Evolutionary conservation across 2,888 invertebrate species (phyloP).

Genomic region (Polietes domitor): DNA sequence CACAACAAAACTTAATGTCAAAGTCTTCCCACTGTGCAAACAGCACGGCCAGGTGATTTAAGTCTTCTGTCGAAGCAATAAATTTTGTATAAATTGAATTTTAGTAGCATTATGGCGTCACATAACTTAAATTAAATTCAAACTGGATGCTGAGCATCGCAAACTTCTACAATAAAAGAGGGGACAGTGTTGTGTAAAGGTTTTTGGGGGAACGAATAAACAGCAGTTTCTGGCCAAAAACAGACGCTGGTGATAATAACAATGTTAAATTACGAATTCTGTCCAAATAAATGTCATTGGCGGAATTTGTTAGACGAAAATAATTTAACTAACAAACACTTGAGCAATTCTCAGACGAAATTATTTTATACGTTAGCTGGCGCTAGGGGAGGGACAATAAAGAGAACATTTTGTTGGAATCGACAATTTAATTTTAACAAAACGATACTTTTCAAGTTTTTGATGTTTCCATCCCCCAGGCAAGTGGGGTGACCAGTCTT

Average conservation of each 20-base stretch:
- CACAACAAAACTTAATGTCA: neutral
- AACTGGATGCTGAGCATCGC: neutral
- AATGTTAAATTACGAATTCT: constrained; percentile 21
- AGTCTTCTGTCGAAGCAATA: constrained; percentile 32
- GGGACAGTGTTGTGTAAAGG: no score
- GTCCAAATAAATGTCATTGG: constrained; percentile 16
- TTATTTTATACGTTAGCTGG: neutral
- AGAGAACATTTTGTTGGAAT: neutral
- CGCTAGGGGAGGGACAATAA: neutral
- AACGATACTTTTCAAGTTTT: neutral
- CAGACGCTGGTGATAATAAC: constrained; percentile 1
- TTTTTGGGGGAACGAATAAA: no score
- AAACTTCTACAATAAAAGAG: neutral
- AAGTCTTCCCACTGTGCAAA: constrained; percentile 32
- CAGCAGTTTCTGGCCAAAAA: neutral
- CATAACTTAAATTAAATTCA: constrained; percentile 18
- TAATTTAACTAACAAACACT: constrained; percentile 13
- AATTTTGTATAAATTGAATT: constrained; percentile 36
- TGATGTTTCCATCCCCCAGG: no score
- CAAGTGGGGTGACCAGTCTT: no score
- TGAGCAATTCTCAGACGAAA: neutral
- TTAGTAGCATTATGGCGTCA: constrained; percentile 12
- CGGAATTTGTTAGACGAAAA: neutral
- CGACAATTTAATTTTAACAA: neutral
- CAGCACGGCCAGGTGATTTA: constrained; percentile 16